Percentiles rank a stretch among this genome's conserved stretches.
Conservation (phyloP, 2,113 vertebrate genomes). For the Clarias macrocephalus region DNA sequence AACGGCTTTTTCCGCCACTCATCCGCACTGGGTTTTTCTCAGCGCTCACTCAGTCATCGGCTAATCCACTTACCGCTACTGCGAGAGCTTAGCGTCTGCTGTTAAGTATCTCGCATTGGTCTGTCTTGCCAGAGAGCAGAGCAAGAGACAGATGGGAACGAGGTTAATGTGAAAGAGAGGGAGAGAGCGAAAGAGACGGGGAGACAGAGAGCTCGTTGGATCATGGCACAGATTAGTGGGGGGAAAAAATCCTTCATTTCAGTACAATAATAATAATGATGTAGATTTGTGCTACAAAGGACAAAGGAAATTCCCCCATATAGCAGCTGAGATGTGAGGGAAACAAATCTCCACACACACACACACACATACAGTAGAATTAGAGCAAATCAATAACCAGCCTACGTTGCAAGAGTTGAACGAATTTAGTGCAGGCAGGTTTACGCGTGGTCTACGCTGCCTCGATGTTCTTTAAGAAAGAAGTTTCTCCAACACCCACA, state of each 20-base stretch:
- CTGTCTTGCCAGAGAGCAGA: slow-evolving; percentile 14
- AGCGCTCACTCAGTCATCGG: slow-evolving; percentile 19
- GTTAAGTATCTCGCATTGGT: slow-evolving; percentile 5
- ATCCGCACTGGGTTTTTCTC: not conserved
- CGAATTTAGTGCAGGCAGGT: not conserved
- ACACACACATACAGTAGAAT: slow-evolving; percentile 10
- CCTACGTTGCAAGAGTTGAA: not conserved
- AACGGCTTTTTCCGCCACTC: not conserved
- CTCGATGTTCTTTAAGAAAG: slow-evolving; percentile 8
- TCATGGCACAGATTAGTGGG: slow-evolving; percentile 12
- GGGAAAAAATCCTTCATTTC: slow-evolving; percentile 7
- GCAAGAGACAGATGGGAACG: slow-evolving; percentile 41
- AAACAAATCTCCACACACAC: not conserved
- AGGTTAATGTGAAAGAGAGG: slow-evolving; percentile 12
- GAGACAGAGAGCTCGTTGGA: not conserved
- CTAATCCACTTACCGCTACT: slow-evolving; percentile 40
- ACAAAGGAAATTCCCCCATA: slow-evolving; percentile 2
- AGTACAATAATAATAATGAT: not conserved
- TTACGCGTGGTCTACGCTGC: not conserved
- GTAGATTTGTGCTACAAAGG: not conserved
- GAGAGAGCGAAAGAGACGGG: not conserved
- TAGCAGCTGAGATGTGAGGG: not conserved
- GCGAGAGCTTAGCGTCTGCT: slow-evolving; percentile 37
- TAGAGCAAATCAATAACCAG: slow-evolving; percentile 26
- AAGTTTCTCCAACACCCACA: slow-evolving; percentile 9